Evolutionary conservation across 2,113 vertebrate genomes (phyloP), one percentile per base, ranked within the genome.

Genomic region (Typhlomys cinereus): DNA sequence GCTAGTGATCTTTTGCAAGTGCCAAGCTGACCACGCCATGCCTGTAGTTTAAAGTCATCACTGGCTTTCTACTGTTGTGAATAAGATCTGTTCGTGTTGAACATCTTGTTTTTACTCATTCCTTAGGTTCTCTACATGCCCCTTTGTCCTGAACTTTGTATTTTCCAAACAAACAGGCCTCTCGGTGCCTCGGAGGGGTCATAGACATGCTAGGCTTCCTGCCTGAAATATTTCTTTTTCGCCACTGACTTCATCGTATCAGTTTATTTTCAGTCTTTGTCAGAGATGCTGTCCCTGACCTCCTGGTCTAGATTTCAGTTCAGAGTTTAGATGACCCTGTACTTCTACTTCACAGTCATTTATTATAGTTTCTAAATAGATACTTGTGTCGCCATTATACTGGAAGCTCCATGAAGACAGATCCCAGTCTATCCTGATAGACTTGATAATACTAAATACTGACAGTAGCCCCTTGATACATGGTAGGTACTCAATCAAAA

Each of bases 301-400:
- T 64, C 29, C 61, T 85, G 36, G 46, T 74, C 79, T 92, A 54
- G 75, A 89, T 69, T 48, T 57, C 20, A 80, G 76, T 23, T 74
- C 67, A 80, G 10, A 61, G 81, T 62, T 81, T 75, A 80, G 74
- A 85, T 23, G n/a, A 79, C 31, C 18, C 23, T 90, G 46, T 76
- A 20, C 36, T 85, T 88, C 75, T 95, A 5, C 46, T 89, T 85
- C n/a, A 23, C 10, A 52, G 61, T 46, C 67, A 95, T 64, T 85
- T 71, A 85, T 61, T 91, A 64, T 10, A 8, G 25, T 82, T 78
- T 79, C 73, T 92, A 78, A 85, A 81, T 78, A 59, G 59, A 44
- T 73, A 14, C 67, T n/a, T 39, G 25, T 91, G 50, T 44, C 36
- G 44, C 57, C 48, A 78, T 73, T 85, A 52, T 12, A 48, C 20